phyloP scores from a whole-genome alignment of 2,888 invertebrate species.

The Ormyrus nitidulus region DNA sequence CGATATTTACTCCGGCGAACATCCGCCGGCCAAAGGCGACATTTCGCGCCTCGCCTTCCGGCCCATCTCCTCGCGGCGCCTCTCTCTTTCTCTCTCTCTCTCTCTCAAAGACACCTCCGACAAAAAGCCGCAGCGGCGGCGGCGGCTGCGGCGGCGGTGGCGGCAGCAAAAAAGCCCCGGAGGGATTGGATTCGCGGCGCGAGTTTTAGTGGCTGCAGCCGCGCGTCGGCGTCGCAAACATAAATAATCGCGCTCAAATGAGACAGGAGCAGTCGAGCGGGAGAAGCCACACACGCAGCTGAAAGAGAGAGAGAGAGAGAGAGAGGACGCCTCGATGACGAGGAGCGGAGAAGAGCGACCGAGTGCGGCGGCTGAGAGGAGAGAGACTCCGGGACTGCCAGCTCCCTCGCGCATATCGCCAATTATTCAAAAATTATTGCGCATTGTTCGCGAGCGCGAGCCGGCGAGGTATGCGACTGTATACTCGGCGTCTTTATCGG shows the following conservation, averaged over 20 bases:
- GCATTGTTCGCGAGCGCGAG: constrained; percentile 26
- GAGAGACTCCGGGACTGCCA: constrained; percentile 20
- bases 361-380: constrained; percentile 23
- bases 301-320: constrained; percentile 29
- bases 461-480: too few species aligned
- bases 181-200: constrained; percentile 61
- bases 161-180: constrained; percentile 20
- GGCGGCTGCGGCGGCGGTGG: background rate
- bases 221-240: constrained; percentile 70
- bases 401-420: constrained; percentile 34
- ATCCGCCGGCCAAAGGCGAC: constrained; percentile 25
- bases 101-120: constrained; percentile 32
- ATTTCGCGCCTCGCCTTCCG: constrained; percentile 55
- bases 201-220: constrained; percentile 71
- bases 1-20: background rate
- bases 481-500: background rate
- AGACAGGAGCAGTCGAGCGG: constrained; percentile 65
- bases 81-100: too few species aligned
- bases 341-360: constrained; percentile 19
- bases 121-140: constrained; percentile 29
- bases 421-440: constrained; percentile 55
- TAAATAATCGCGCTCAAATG: constrained; percentile 75
- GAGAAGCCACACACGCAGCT: background rate
- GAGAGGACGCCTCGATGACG: constrained; percentile 14
- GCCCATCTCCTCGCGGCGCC: constrained; percentile 43